Conservation (phyloP, 2,888 invertebrate genomes). For the Lasioglossum pauxillum region DNA sequence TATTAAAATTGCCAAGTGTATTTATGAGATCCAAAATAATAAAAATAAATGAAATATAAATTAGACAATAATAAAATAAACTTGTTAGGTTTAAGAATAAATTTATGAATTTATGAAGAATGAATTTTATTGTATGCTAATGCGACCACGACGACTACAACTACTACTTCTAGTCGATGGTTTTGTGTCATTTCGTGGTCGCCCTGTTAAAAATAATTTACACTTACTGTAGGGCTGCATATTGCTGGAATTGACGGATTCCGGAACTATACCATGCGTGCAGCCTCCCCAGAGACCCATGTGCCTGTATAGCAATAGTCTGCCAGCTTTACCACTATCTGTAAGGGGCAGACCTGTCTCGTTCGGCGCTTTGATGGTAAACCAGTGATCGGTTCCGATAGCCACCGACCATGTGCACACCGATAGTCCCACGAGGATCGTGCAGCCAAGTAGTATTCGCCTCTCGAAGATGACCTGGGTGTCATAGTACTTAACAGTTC, state of each 20-base stretch:
- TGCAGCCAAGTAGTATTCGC: slow-evolving; percentile 90
- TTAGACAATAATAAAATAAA: too few species aligned
- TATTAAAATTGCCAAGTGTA: too few species aligned
- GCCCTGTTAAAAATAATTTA: neutral
- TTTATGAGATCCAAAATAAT: too few species aligned
- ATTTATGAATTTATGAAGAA: too few species aligned
- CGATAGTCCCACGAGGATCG: slow-evolving; percentile 88
- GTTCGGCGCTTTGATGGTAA: slow-evolving; percentile 85
- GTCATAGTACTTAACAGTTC: neutral
- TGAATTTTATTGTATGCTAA: too few species aligned
- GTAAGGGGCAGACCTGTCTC: slow-evolving; percentile 75
- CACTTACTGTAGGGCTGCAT: slow-evolving; percentile 66
- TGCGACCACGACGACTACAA: too few species aligned
- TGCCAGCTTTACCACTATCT: slow-evolving; percentile 68
- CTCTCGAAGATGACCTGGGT: slow-evolving; percentile 88
- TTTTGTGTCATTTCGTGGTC: neutral
- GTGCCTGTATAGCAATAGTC: slow-evolving; percentile 87
- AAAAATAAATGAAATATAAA: too few species aligned
- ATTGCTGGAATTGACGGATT: slow-evolving; percentile 55
- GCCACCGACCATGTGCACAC: slow-evolving; percentile 90
- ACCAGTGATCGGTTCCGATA: slow-evolving; percentile 91
- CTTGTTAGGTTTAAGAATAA: too few species aligned
- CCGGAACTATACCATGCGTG: slow-evolving; percentile 84
- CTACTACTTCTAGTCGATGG: neutral
- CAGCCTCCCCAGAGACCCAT: slow-evolving; percentile 90